Percentiles rank a stretch among this genome's conserved stretches.
Conservation (phyloP, 2,888 invertebrate species). For the Neoitamus cyanurus region DNA sequence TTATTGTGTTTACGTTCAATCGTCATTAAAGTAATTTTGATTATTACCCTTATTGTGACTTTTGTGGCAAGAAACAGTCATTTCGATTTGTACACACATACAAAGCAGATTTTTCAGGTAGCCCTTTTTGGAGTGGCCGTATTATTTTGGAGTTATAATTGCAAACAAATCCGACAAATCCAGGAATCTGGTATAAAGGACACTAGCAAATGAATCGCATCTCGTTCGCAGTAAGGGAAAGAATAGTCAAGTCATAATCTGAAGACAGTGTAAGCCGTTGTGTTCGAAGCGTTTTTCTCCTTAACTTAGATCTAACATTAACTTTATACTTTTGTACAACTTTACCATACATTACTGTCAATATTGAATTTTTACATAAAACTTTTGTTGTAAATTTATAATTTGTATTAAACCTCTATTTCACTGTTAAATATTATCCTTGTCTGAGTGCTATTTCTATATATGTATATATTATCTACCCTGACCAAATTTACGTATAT, state of each 20-base stretch:
- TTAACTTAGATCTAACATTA: slow-evolving; percentile 14
- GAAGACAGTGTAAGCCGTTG: slow-evolving; percentile 16
- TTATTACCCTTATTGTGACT: neutral
- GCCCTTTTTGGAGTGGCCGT: neutral
- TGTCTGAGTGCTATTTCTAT: neutral
- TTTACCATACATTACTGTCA: slow-evolving; percentile 20
- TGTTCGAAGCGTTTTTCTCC: neutral
- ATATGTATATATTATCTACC: slow-evolving; percentile 49
- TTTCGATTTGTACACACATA: slow-evolving; percentile 17
- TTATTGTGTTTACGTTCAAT: slow-evolving; percentile 16
- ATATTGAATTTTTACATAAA: slow-evolving; percentile 24
- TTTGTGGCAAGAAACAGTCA: slow-evolving; percentile 41
- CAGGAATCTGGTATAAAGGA: neutral
- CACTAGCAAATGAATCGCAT: neutral
- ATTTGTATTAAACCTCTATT: slow-evolving; percentile 21
- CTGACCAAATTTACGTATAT: slow-evolving; percentile 54
- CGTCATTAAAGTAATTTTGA: neutral
- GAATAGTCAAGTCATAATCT: neutral
- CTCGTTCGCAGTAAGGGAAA: neutral
- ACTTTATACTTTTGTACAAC: slow-evolving; percentile 36
- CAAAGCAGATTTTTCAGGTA: slow-evolving; percentile 2
- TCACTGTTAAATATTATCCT: slow-evolving; percentile 15
- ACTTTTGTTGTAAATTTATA: slow-evolving; percentile 17
- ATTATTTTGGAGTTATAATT: neutral
- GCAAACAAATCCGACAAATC: neutral